Conservation (phyloP, 2,888 invertebrate genomes). For the Atethmia centrago region DNA sequence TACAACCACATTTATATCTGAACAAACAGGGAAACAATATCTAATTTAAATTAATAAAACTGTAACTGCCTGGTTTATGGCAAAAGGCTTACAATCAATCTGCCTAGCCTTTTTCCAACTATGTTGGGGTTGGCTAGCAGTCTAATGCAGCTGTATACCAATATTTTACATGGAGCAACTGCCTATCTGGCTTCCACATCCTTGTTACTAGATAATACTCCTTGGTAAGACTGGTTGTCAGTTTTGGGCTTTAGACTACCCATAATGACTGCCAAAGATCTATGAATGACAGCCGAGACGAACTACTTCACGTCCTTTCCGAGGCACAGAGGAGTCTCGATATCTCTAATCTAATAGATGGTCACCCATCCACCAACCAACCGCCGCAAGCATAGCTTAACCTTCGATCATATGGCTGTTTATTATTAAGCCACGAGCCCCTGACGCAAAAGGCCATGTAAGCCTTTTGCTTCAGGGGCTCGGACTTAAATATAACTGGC, state of each 20-base stretch:
- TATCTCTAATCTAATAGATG: too few relatives aligned
- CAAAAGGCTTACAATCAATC: background rate
- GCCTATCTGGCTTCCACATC: background rate
- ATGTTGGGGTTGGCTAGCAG: too few relatives aligned
- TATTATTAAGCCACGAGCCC: too few relatives aligned
- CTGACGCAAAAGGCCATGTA: too few relatives aligned
- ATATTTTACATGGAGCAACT: background rate
- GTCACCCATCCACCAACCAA: background rate
- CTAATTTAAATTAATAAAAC: too few relatives aligned
- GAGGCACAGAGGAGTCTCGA: too few relatives aligned
- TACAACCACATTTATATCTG: background rate
- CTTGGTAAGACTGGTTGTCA: background rate
- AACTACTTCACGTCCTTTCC: background rate
- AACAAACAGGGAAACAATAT: background rate
- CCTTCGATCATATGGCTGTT: background rate
- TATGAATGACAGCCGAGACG: background rate
- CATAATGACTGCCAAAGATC: background rate
- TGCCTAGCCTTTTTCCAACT: too few relatives aligned
- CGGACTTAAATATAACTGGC: too few relatives aligned
- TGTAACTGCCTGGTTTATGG: background rate
- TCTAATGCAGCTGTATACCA: background rate
- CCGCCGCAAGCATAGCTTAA: background rate
- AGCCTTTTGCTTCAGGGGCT: too few relatives aligned
- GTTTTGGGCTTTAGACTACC: background rate
- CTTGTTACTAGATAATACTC: background rate